Percentiles rank a stretch among this genome's conserved stretches.
Evolutionary conservation across 2,113 vertebrate genomes (phyloP).

Genomic region (Lasiurus cinereus): DNA sequence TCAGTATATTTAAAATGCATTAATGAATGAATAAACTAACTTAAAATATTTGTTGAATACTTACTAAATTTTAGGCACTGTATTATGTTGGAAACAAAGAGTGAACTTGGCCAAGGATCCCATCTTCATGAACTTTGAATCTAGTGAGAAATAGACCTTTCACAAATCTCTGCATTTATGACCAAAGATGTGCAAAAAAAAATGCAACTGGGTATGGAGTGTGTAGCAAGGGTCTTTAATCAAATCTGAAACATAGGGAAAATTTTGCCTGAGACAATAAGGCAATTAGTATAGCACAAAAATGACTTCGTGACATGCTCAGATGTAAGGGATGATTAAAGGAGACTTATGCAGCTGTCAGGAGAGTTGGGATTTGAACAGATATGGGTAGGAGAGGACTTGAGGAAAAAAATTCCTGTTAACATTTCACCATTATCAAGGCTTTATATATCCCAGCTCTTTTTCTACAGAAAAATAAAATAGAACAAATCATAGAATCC

Average conservation of each 20-base stretch:
- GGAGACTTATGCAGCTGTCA: not conserved
- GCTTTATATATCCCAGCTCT: not conserved
- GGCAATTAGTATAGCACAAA: not conserved
- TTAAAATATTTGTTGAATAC: conserved; percentile 4
- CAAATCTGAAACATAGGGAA: not conserved
- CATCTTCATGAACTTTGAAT: not conserved
- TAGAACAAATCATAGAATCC: not conserved
- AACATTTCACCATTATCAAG: not conserved
- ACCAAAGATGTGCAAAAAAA: not conserved
- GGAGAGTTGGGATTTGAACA: not conserved
- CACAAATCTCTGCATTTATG: not conserved
- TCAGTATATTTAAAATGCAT: not conserved
- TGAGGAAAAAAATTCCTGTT: not conserved
- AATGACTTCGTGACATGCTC: not conserved
- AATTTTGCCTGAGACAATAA: not conserved
- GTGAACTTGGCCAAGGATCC: not conserved
- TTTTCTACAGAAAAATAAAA: conserved; percentile 29
- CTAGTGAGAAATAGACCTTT: not conserved
- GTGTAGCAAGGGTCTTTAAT: not conserved
- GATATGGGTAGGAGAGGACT: not conserved
- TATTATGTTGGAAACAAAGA: not conserved
- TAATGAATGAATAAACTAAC: not conserved
- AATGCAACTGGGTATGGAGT: not conserved
- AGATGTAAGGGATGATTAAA: not conserved
- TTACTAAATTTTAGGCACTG: not conserved